Evolutionary conservation across 2,797 vertebrate species (phyloP).

Genomic region (Pipistrellus nathusii): DNA sequence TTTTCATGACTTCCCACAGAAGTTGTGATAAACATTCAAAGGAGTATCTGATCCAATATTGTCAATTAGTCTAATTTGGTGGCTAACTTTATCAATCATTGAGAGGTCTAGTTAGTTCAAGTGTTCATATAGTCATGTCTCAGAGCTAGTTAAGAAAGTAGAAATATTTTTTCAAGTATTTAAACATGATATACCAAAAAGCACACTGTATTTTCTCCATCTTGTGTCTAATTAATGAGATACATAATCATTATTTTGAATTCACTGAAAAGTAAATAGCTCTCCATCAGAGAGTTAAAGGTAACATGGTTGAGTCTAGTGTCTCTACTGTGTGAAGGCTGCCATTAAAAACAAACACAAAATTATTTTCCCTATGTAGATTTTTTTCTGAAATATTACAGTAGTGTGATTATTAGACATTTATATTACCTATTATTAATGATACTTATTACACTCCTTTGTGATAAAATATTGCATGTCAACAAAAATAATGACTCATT

Average conservation of each 20-base stretch:
- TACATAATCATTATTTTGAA: not conserved
- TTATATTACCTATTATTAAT: constrained; percentile 6
- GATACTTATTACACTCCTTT: not conserved
- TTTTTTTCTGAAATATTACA: not conserved
- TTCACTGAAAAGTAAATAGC: not conserved
- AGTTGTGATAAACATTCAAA: not conserved
- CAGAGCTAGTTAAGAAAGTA: not conserved
- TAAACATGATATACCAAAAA: not conserved
- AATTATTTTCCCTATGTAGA: not conserved
- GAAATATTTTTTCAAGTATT: not conserved
- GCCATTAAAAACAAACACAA: not conserved
- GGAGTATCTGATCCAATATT: not conserved
- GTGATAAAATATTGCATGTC: not conserved
- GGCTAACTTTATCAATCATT: not conserved
- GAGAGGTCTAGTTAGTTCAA: not conserved
- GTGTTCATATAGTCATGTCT: not conserved
- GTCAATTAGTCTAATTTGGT: not conserved
- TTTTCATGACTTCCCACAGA: not conserved
- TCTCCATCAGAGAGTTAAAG: not conserved
- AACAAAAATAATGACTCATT: constrained; percentile 1
- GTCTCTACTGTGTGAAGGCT: not conserved
- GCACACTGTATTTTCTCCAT: not conserved
- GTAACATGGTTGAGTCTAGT: not conserved
- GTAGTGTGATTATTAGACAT: not conserved
- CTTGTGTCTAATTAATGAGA: not conserved